These are phyloP conservation scores for Danio aesculapii DNA, from an alignment of 2,797 vertebrate genomes.

Conservation along the genomic window DNA sequence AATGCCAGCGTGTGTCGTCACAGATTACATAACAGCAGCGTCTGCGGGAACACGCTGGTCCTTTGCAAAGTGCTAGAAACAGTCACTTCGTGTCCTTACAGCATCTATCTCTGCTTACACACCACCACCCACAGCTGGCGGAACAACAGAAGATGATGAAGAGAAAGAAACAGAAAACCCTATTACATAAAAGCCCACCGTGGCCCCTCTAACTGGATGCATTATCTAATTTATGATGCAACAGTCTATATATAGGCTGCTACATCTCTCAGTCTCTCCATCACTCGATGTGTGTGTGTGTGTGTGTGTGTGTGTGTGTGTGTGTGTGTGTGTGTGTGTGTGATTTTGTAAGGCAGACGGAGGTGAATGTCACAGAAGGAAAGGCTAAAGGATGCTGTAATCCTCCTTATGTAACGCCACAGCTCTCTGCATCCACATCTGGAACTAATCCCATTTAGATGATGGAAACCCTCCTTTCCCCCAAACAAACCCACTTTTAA, in stretches of 20 bases:
- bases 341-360: slow-evolving; percentile 39
- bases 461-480: slow-evolving; percentile 47
- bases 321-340: too few species aligned
- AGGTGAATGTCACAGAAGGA: slow-evolving; percentile 48
- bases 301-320: neutral
- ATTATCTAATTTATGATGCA: slow-evolving; percentile 62
- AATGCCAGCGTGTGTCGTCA: slow-evolving; percentile 23
- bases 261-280: slow-evolving; percentile 35
- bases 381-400: slow-evolving; percentile 73
- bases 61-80: slow-evolving; percentile 17
- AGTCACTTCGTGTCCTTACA: neutral
- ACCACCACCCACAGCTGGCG: slow-evolving; percentile 14
- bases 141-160: slow-evolving; percentile 14
- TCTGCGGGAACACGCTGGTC: slow-evolving; percentile 16
- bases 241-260: slow-evolving; percentile 54
- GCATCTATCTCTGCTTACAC: neutral
- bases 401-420: slow-evolving; percentile 76
- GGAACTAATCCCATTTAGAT: slow-evolving; percentile 45
- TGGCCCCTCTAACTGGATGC: slow-evolving; percentile 43
- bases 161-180: neutral
- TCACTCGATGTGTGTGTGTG: slow-evolving; percentile 2
- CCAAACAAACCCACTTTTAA: slow-evolving; percentile 19
- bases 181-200: slow-evolving; percentile 47
- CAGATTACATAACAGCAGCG: slow-evolving; percentile 30
- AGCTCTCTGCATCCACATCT: slow-evolving; percentile 61